Conservation (phyloP, 2,888 invertebrate species). For the Drosophila robusta region DNA sequence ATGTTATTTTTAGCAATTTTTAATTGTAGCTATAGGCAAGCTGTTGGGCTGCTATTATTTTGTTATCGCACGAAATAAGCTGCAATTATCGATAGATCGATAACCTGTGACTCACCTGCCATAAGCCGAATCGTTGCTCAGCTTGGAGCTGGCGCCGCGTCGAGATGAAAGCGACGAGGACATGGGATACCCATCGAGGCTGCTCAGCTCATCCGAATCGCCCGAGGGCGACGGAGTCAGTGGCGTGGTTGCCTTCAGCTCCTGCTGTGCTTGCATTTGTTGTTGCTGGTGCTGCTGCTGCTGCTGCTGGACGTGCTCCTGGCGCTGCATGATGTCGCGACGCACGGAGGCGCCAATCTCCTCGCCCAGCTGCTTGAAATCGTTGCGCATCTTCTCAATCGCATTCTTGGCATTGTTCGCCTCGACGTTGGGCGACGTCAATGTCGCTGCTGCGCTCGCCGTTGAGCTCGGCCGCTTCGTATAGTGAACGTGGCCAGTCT, state of each 20-base stretch:
- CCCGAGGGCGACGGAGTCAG: conserved; percentile 60
- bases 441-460: conserved; percentile 39
- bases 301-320: conserved; percentile 21
- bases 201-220: conserved; percentile 84
- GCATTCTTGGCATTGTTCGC: conserved; percentile 83
- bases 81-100: not conserved
- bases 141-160: conserved; percentile 81
- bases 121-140: conserved; percentile 91
- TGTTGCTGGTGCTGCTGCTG: conserved; percentile 21
- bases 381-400: conserved; percentile 81
- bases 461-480: conserved; percentile 38
- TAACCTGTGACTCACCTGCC: conserved; percentile 89
- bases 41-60: too few species aligned
- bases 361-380: conserved; percentile 76
- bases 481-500: conserved; percentile 35
- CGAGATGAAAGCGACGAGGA: conserved; percentile 75
- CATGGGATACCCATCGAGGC: conserved; percentile 83
- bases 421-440: conserved; percentile 77
- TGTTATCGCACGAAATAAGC: not conserved
- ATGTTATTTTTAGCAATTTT: not conserved
- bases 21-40: too few species aligned
- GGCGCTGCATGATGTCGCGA: conserved; percentile 44
- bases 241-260: conserved; percentile 33
- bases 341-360: conserved; percentile 65
- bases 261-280: conserved; percentile 22